Evolutionary conservation across 2,797 vertebrate genomes (phyloP).

Genomic region (Xiphophorus birchmanni): DNA sequence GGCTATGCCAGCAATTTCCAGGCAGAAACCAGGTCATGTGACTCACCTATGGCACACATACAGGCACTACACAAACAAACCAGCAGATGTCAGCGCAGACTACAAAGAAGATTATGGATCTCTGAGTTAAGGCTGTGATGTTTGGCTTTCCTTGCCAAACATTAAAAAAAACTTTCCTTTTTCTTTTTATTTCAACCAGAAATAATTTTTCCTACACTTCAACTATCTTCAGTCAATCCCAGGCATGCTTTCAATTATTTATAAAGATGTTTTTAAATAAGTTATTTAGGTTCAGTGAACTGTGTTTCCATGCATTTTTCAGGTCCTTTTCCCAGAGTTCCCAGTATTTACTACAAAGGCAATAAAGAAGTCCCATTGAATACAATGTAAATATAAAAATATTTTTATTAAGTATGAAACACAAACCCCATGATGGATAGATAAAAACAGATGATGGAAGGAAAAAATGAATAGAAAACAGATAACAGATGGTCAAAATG

Average conservation of each 20-base stretch:
- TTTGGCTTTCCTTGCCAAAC: not conserved
- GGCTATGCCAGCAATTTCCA: conserved; percentile 58
- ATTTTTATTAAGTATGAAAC: not conserved
- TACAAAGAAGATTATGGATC: not conserved
- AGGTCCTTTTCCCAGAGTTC: not conserved
- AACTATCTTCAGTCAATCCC: not conserved
- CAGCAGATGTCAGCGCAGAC: conserved; percentile 74
- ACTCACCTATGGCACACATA: conserved; percentile 19
- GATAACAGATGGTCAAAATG: not conserved
- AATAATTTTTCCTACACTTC: not conserved
- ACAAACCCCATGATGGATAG: not conserved
- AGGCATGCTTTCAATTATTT: not conserved
- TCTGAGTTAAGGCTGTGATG: not conserved
- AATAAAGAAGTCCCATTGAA: not conserved
- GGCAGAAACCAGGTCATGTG: conserved; percentile 70
- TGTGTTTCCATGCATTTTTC: not conserved
- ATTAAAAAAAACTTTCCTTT: no score
- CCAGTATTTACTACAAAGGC: not conserved
- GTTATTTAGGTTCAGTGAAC: not conserved
- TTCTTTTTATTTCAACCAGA: not conserved
- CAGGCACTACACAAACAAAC: conserved; percentile 15
- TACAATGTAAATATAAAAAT: not conserved
- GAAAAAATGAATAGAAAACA: not conserved
- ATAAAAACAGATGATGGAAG: not conserved
- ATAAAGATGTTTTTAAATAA: not conserved